A percentile compares a stretch with the other conserved stretches of the same genome.
Conservation (phyloP, 2,888 invertebrate genomes). For the Drosophila ezoana region DNA sequence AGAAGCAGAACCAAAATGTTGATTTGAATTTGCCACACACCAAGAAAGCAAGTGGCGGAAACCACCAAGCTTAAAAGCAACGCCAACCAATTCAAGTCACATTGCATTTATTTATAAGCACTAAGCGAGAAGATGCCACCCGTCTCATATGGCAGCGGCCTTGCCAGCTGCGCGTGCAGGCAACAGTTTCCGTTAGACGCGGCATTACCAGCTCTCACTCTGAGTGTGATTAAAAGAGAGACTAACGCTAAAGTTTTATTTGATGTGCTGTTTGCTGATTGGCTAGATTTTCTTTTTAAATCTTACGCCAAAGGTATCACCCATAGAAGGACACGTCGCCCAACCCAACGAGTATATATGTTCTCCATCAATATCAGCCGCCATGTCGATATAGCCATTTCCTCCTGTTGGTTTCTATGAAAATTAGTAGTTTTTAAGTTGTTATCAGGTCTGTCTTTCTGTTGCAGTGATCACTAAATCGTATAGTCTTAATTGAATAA, state of each 20-base stretch:
- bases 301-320: no score
- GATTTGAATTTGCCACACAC: slow-evolving; percentile 48
- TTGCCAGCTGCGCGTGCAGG: slow-evolving; percentile 32
- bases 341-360: no score
- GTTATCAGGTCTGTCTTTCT: no score
- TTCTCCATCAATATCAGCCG: no score
- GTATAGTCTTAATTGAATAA: no score
- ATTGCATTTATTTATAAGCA: slow-evolving; percentile 52
- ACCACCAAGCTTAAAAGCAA: slow-evolving; percentile 23
- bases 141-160: slow-evolving; percentile 3
- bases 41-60: not conserved
- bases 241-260: not conserved
- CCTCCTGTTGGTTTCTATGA: no score
- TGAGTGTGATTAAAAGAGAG: not conserved
- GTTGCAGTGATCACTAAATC: no score
- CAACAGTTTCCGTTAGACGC: slow-evolving; percentile 20
- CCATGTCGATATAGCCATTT: no score
- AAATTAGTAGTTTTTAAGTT: no score
- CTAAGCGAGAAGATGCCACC: slow-evolving; percentile 1
- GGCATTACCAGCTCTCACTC: slow-evolving; percentile 23
- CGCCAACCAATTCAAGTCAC: slow-evolving; percentile 34
- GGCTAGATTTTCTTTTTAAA: not conserved
- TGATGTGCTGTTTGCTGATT: not conserved
- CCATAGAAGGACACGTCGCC: no score
- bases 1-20: slow-evolving; percentile 31